These are phyloP conservation scores for Ophioninae sp. DNA, from an alignment of 2,888 invertebrate species.

Conservation along the genomic window DNA sequence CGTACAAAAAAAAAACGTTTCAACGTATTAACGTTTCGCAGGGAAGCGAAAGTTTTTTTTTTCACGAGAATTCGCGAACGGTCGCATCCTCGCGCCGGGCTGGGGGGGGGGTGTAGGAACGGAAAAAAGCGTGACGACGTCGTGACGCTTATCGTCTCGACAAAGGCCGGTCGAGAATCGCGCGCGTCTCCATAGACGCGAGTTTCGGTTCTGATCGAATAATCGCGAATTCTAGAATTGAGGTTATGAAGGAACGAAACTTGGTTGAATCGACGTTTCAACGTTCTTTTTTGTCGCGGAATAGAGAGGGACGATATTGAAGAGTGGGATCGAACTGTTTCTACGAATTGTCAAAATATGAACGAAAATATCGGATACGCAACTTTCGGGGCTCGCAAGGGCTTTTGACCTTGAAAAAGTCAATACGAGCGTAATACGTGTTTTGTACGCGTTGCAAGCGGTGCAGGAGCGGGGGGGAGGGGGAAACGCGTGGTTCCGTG, in stretches of 20 bases:
- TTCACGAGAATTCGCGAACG: conserved; percentile 16
- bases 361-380: neutral
- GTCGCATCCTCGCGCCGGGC: conserved; percentile 2
- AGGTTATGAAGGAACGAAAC: neutral
- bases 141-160: conserved; percentile 42
- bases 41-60: conserved; percentile 10
- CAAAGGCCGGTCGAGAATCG: conserved; percentile 42
- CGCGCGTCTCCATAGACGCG: conserved; percentile 30
- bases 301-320: neutral
- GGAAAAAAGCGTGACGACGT: conserved; percentile 4
- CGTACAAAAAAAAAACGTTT: neutral
- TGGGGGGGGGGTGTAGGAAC: neutral
- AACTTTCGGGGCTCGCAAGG: too few species aligned
- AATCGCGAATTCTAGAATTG: neutral
- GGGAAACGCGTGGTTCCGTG: conserved; percentile 52
- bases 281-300: neutral
- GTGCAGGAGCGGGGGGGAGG: neutral
- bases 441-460: neutral
- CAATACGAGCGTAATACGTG: neutral
- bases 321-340: neutral
- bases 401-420: neutral
- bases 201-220: neutral
- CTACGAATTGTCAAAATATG: neutral
- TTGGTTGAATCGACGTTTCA: neutral
- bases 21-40: conserved; percentile 47